Conservation (phyloP, 2,888 invertebrate species). For the Harmothoe impar region DNA sequence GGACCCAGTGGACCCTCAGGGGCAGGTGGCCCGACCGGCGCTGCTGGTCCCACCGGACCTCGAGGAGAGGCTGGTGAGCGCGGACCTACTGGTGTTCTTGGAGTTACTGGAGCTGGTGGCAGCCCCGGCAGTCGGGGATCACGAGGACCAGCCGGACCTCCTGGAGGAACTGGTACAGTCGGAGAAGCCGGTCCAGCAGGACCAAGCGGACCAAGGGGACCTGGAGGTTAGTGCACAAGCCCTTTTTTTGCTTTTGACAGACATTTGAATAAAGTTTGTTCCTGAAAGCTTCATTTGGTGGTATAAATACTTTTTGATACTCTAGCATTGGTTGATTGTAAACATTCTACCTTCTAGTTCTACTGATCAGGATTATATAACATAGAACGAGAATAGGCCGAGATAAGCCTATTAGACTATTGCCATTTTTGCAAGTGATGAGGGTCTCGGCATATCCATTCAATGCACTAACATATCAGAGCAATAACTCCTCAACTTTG, state of each 20-base stretch:
- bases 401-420: no score
- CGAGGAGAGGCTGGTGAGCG: slow-evolving; percentile 65
- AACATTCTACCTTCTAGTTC: no score
- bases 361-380: no score
- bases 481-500: no score
- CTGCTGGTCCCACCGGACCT: slow-evolving; percentile 66
- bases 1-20: slow-evolving; percentile 62
- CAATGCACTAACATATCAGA: no score
- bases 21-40: slow-evolving; percentile 59
- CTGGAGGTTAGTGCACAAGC: neutral
- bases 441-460: no score
- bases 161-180: slow-evolving; percentile 69
- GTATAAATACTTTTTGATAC: no score
- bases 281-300: neutral
- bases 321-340: no score
- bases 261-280: neutral
- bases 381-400: no score
- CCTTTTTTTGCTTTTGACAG: neutral
- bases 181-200: slow-evolving; percentile 66
- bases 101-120: slow-evolving; percentile 50
- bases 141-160: slow-evolving; percentile 70
- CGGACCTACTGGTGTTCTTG: slow-evolving; percentile 65
- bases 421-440: no score
- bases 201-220: slow-evolving; percentile 70
- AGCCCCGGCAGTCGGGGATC: slow-evolving; percentile 63